Evolutionary conservation across 2,113 vertebrate species (phyloP).

Genomic region (Ciconia stormi): DNA sequence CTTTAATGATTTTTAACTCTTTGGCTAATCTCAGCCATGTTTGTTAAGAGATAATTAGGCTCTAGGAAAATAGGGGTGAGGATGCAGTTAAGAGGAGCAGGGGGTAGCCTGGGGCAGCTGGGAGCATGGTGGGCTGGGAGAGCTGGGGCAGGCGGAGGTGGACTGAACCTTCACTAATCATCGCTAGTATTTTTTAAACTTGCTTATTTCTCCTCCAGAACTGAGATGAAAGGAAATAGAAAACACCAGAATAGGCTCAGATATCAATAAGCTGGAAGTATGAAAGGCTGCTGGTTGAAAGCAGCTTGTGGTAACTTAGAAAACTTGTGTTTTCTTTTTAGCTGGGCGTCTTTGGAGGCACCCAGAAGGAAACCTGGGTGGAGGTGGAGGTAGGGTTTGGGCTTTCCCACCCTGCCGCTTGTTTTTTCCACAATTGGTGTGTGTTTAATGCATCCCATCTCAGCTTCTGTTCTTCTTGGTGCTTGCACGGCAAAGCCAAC

Average conservation of each 20-base stretch:
- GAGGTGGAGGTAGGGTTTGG: not conserved
- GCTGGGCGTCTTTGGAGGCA: not conserved
- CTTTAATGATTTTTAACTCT: not conserved
- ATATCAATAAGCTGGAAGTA: not conserved
- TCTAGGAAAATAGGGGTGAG: not conserved
- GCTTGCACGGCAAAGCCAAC: accelerated
- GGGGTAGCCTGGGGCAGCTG: not conserved
- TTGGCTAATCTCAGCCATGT: not conserved
- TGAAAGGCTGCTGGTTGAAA: not conserved
- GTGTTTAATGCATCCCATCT: not conserved
- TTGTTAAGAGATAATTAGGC: not conserved
- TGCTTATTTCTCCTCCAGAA: not conserved
- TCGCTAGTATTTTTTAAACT: not conserved
- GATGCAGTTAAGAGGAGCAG: not conserved
- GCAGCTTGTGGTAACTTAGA: not conserved
- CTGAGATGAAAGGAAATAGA: not conserved
- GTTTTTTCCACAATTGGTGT: not conserved
- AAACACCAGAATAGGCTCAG: not conserved
- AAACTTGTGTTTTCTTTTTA: not conserved
- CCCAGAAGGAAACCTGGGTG: not conserved
- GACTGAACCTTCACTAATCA: not conserved
- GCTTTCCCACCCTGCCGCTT: not conserved
- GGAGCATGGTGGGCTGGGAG: not conserved
- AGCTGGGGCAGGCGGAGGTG: not conserved
- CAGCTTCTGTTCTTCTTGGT: not conserved